phyloP scores from a whole-genome alignment of 2,797 vertebrate species.

The Salmo trutta region DNA sequence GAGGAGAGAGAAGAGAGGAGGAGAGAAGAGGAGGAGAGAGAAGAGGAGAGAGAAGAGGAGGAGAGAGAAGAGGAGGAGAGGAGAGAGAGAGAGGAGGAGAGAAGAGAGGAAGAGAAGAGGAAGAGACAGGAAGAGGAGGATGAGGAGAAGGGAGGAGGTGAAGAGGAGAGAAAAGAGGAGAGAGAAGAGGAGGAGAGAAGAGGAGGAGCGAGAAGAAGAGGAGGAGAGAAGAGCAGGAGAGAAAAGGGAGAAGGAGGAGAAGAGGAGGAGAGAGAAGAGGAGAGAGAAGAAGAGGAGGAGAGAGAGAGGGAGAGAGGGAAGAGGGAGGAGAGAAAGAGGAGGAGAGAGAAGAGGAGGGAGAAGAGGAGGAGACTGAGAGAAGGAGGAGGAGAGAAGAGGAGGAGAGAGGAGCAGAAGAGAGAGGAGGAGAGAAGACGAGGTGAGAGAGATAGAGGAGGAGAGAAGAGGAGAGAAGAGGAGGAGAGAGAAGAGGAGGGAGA shows the following conservation, averaged over 20 bases:
- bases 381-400: not conserved
- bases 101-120: not conserved
- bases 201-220: too few species aligned
- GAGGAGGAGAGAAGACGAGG: not conserved
- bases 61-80: not conserved
- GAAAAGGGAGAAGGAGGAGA: constrained; percentile 6
- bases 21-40: constrained; percentile 38
- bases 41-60: not conserved
- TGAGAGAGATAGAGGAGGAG: not conserved
- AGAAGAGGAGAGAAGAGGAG: not conserved
- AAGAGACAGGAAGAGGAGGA: not conserved
- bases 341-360: not conserved
- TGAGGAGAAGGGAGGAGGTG: not conserved
- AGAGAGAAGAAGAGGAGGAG: constrained; percentile 6
- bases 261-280: not conserved
- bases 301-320: too few species aligned
- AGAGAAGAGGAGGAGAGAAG: not conserved
- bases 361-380: constrained; percentile 41
- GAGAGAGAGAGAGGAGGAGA: not conserved
- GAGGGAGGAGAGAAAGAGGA: too few species aligned
- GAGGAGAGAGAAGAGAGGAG: constrained; percentile 7
- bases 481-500: constrained; percentile 5
- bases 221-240: too few species aligned
- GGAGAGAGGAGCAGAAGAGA: not conserved
- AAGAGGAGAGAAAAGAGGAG: not conserved